These are phyloP conservation scores for Cheilosia vulpina DNA, from an alignment of 2,888 invertebrate genomes.

Conservation along the genomic window DNA sequence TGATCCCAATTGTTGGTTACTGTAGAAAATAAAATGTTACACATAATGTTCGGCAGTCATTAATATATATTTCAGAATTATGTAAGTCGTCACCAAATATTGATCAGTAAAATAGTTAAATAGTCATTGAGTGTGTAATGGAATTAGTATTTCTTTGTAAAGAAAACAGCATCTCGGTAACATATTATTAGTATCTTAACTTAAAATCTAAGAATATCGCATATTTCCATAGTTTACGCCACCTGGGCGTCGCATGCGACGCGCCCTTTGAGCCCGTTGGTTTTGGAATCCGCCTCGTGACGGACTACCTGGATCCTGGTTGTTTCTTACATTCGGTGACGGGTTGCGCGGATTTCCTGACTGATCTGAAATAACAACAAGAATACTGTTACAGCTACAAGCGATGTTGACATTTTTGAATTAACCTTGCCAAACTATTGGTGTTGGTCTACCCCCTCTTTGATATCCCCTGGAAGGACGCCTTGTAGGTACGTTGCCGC, in stretches of 20 bases:
- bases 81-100: slow-evolving; percentile 27
- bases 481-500: slow-evolving; percentile 80
- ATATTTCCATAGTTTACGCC: slow-evolving; percentile 80
- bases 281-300: slow-evolving; percentile 78
- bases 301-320: slow-evolving; percentile 77
- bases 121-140: slow-evolving; percentile 50
- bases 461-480: slow-evolving; percentile 81
- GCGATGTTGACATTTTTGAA: slow-evolving; percentile 12
- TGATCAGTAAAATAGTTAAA: slow-evolving; percentile 51
- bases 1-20: neutral
- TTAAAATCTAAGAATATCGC: slow-evolving; percentile 77
- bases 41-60: slow-evolving; percentile 30
- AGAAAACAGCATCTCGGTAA: slow-evolving; percentile 59
- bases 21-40: slow-evolving; percentile 1
- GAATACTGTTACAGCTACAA: slow-evolving; percentile 7
- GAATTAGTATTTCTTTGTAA: slow-evolving; percentile 51
- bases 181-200: slow-evolving; percentile 27
- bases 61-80: slow-evolving; percentile 44
- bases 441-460: slow-evolving; percentile 85
- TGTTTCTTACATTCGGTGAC: slow-evolving; percentile 76
- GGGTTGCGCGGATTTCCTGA: slow-evolving; percentile 77
- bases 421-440: slow-evolving; percentile 86
- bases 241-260: slow-evolving; percentile 82
- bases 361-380: slow-evolving; percentile 68
- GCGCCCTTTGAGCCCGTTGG: slow-evolving; percentile 80